A percentile compares a stretch with the other conserved stretches of the same genome.
Conservation (phyloP, 2,113 vertebrate species). For the Colaptes auratus region DNA sequence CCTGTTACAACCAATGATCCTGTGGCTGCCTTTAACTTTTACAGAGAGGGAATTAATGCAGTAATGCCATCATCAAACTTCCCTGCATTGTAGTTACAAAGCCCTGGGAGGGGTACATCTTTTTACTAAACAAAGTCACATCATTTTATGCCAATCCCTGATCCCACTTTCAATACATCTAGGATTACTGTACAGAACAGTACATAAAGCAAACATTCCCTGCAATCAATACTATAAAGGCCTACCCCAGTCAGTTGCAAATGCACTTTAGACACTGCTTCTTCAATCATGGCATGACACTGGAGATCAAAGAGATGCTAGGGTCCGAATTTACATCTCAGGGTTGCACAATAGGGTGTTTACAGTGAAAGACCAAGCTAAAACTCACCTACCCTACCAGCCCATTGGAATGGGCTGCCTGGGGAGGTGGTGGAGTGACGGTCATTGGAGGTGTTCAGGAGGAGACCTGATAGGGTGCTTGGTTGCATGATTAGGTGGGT, state of each 20-base stretch:
- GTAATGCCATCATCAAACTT: conserved; percentile 10
- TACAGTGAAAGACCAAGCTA: neutral
- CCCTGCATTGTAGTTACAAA: conserved; percentile 25
- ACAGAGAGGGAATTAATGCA: neutral
- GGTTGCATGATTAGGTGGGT: no score
- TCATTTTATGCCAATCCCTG: conserved; percentile 56
- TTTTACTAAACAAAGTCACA: conserved; percentile 60
- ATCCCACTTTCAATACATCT: conserved; percentile 60
- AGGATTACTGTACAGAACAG: conserved; percentile 40
- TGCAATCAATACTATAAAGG: conserved; percentile 53
- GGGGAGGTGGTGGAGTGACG: no score
- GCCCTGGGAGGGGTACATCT: conserved; percentile 20
- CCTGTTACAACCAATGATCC: neutral
- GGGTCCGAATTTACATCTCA: conserved; percentile 22
- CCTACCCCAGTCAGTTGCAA: conserved; percentile 40
- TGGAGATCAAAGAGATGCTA: conserved; percentile 11
- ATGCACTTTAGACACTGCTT: conserved; percentile 35
- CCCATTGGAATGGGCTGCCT: no score
- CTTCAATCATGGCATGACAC: neutral
- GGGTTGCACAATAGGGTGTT: neutral
- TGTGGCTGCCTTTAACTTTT: neutral
- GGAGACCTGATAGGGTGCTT: no score
- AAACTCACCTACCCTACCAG: neutral
- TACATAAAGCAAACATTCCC: conserved; percentile 59
- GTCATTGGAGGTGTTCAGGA: no score